Evolutionary conservation across 1,140 invertebrate genomes (phyloP), one percentile per base, ranked within the genome.

Genomic region (Bombus consobrinus): DNA sequence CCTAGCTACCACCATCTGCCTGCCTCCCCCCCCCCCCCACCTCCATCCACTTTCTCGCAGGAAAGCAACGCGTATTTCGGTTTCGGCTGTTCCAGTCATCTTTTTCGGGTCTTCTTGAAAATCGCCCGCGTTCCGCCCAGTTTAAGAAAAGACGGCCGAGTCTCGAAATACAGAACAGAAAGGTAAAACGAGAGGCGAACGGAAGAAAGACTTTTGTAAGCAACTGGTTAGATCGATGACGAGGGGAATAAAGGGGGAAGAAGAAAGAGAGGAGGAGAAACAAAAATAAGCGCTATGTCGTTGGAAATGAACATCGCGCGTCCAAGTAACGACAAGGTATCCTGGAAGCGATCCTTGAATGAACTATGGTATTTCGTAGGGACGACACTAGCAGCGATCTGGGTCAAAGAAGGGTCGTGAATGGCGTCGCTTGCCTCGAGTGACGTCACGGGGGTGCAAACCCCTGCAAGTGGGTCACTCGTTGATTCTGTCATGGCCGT

Each of bases 331-430:
- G 32, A 0, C 10, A 6, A 18, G 43, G 74, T 79, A 15, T n/a
- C 25, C 8, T n/a, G 57, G n/a, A 9, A 28, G 25, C 28, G 59
- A 80, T 89, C 66, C 85, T 86, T 92, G 81, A 91, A 88, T 91
- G 91, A 92, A 91, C 90, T 87, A 88, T 92, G 89, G 91, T 89
- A 92, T 91, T 92, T 93, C 82, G 88, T 88, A 87, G 81, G 79
- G 77, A 62, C 82, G 64, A 71, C 68, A 15, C 72, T 59, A 59
- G 37, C 72, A 68, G 34, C 53, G 73, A 93, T 91, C 83, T 87
- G 59, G 90, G 87, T 91, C 86, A 88, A 81, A 76, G 47, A 68
- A 86, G 90, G 85, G 86, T 91, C 87, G 81, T 92, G 91, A 92
- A 92, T 92, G 91, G 91, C 82, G 77, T 89, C 86, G 80, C 87